A percentile compares a stretch with the other conserved stretches of the same genome.
Conservation (phyloP, 2,888 invertebrate genomes). For the Eristalis pertinax region DNA sequence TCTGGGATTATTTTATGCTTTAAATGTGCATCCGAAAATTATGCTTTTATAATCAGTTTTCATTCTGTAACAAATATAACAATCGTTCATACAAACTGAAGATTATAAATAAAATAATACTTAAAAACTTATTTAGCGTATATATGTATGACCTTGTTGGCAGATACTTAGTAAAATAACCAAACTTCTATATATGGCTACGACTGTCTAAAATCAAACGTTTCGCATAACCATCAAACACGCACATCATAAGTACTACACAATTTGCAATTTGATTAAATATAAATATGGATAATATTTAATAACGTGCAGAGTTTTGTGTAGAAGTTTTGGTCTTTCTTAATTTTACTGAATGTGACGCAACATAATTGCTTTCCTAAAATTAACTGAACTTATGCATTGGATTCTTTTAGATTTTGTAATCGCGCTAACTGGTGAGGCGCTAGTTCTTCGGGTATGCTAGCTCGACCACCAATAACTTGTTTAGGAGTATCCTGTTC, state of each 20-base stretch:
- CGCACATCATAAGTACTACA: neutral
- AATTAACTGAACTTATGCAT: conserved; percentile 85
- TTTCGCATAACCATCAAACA: no score
- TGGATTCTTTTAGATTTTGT: conserved; percentile 94
- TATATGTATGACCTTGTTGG: no score
- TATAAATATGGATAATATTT: conserved; percentile 23
- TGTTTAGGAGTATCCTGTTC: conserved; percentile 84
- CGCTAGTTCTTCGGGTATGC: conserved; percentile 94
- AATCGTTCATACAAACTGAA: no score
- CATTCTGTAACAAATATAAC: no score
- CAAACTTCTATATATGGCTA: no score
- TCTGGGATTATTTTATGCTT: no score
- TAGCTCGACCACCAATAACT: conserved; percentile 89
- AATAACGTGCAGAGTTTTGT: conserved; percentile 10
- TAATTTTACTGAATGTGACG: neutral
- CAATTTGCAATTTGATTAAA: neutral
- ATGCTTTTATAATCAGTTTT: no score
- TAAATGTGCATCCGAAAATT: no score
- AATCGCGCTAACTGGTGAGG: conserved; percentile 93
- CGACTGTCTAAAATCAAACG: no score
- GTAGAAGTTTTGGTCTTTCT: conserved; percentile 15
- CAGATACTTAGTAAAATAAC: no score
- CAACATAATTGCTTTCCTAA: neutral
- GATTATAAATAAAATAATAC: no score
- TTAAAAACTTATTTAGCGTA: no score